phyloP scores from a whole-genome alignment of 1,140 invertebrate genomes.

The Liolophura sinensis region DNA sequence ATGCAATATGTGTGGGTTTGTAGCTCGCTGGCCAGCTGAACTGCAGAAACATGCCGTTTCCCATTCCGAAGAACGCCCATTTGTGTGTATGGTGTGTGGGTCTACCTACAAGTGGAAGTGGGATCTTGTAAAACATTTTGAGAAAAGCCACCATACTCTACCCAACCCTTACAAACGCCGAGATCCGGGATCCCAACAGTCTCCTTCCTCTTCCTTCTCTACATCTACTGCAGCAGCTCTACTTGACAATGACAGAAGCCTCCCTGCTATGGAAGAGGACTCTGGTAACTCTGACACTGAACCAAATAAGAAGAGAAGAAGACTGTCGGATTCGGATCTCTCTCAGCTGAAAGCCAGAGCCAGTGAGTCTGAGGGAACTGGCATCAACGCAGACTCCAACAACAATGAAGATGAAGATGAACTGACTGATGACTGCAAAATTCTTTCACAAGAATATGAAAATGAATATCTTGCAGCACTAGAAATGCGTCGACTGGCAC shows the following conservation, averaged over 20 bases:
- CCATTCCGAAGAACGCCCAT: slow-evolving; percentile 54
- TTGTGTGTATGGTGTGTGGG: slow-evolving; percentile 57
- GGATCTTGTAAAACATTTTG: slow-evolving; percentile 59
- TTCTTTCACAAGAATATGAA: too few relatives aligned
- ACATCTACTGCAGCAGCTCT: neutral
- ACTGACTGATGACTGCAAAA: too few relatives aligned
- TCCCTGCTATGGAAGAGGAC: too few relatives aligned
- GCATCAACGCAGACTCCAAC: too few relatives aligned
- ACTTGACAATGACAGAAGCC: too few relatives aligned
- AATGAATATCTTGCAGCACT: too few relatives aligned
- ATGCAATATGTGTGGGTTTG: slow-evolving; percentile 55
- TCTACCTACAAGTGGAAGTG: slow-evolving; percentile 59
- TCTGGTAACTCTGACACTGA: slow-evolving; percentile 10
- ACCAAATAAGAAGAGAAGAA: slow-evolving; percentile 27
- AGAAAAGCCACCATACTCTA: slow-evolving; percentile 52
- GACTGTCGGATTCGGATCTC: slow-evolving; percentile 37
- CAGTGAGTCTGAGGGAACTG: too few relatives aligned
- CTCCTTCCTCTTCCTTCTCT: slow-evolving; percentile 6
- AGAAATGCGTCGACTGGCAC: too few relatives aligned
- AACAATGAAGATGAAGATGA: neutral
- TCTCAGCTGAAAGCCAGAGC: slow-evolving; percentile 4
- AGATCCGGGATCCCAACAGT: slow-evolving; percentile 26
- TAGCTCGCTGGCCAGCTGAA: slow-evolving; percentile 58
- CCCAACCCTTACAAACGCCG: slow-evolving; percentile 57
- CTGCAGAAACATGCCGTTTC: slow-evolving; percentile 57